Percentiles rank a stretch among this genome's conserved stretches.
Evolutionary conservation across 2,888 invertebrate genomes (phyloP).

Genomic region (Pseudoips prasinana): DNA sequence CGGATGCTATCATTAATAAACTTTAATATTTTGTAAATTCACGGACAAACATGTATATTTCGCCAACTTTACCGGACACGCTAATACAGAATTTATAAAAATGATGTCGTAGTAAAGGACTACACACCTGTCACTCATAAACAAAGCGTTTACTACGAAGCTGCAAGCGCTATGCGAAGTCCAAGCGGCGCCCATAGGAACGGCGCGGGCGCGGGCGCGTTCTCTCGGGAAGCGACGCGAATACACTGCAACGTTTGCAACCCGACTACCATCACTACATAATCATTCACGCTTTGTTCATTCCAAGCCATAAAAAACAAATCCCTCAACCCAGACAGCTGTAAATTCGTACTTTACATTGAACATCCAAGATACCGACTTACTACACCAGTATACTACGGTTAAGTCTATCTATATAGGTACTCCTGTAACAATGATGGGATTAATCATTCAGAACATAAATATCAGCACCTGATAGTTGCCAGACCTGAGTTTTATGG

Average conservation of each 20-base stretch:
- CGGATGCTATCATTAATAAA: too few species aligned
- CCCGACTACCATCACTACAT: conserved; percentile 56
- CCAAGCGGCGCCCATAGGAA: background rate
- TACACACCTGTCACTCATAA: conserved; percentile 56
- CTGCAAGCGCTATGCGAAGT: conserved; percentile 1
- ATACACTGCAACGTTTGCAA: conserved; percentile 64
- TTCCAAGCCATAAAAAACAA: conserved; percentile 49
- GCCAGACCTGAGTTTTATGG: conserved; percentile 66
- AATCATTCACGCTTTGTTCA: conserved; percentile 61
- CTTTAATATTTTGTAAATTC: too few species aligned
- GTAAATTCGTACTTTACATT: conserved; percentile 11
- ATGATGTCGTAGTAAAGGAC: too few species aligned
- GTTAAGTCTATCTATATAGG: conserved; percentile 24
- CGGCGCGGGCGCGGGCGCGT: conserved; percentile 46
- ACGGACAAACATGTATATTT: too few species aligned
- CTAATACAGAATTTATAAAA: too few species aligned
- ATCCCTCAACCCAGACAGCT: conserved; percentile 29
- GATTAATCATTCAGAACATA: conserved; percentile 66
- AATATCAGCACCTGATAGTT: conserved; percentile 64
- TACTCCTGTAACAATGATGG: conserved; percentile 60
- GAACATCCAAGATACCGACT: conserved; percentile 25
- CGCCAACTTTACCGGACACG: too few species aligned
- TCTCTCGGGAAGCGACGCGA: conserved; percentile 39
- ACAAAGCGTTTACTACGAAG: conserved; percentile 18
- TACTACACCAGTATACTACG: conserved; percentile 18